Base-by-base conservation (phyloP, 2,113 vertebrate genomes). In the Crotalus tigris region DNA sequence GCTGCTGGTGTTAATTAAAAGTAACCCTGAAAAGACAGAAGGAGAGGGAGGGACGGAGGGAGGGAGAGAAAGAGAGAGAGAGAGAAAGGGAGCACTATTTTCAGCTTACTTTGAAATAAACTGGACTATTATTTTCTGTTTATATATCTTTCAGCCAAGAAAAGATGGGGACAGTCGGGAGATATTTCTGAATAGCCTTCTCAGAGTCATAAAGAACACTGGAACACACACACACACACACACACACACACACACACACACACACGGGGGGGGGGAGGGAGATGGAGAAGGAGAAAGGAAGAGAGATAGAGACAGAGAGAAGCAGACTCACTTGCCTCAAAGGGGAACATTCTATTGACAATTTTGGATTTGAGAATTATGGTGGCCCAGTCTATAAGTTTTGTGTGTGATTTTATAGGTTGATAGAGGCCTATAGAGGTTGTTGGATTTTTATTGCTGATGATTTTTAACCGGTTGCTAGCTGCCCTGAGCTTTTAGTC, bases 1-100 rank as follows among this genome's bases (percentile, higher is more conserved):
- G 90, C 85, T 92, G 33, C 94, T 89, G 91, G 51, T 87, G 17
- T 95, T 96, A 94, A 97, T 96, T 94, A 96, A 96, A 94, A 26
- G 87, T 93, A 94, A 64, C 75, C 94, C 13, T 92, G 75, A 88
- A 95, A 95, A 93, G 81, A 89, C 94, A 44, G 13, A 92, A 95
- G 93, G 86, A 94, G 88, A 3, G 29, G 58, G 55, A 49, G 89
- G 89, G 13, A 49, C 87, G 88, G 13, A 54, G 89, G 4, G 39
- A 81, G 59, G 29, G 4, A n/a, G 61, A 0, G 3, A 17, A 57
- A 69, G 89, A 90, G 90, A 90, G 90, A 90, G 90, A 33, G 8
- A 51, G 8, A 8, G 9, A 51, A 0, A 0, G 0, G 61, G 95
- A 94, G 75, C 12, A 9, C 69, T 91, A 92, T 94, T 95, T 91